These are phyloP conservation scores for Pogonognathellus flavescens DNA, from an alignment of 1,140 invertebrate genomes.

Conservation along the genomic window DNA sequence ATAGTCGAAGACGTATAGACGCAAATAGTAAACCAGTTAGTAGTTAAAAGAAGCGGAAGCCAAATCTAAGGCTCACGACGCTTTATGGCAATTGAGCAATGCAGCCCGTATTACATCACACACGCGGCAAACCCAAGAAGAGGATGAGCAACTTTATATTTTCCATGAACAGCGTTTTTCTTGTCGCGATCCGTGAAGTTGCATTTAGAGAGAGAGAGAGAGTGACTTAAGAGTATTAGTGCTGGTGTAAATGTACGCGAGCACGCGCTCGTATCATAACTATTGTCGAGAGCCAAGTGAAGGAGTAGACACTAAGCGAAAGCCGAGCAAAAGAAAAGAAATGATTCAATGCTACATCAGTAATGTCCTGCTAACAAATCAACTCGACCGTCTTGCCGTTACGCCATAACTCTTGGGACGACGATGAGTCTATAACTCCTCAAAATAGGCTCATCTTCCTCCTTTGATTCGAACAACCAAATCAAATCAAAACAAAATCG, in stretches of 20 bases:
- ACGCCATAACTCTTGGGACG: slow-evolving; percentile 18
- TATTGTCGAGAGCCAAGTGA: no score
- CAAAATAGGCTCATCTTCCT: slow-evolving; percentile 40
- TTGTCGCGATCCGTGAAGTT: background rate
- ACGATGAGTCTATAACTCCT: slow-evolving; percentile 41
- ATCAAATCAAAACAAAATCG: slow-evolving; percentile 43
- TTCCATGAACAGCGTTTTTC: slow-evolving; percentile 23
- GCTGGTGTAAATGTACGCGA: no score
- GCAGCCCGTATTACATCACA: slow-evolving; percentile 9
- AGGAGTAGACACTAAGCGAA: background rate
- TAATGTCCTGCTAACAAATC: slow-evolving; percentile 47
- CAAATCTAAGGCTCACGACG: slow-evolving; percentile 18
- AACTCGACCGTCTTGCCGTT: slow-evolving; percentile 7
- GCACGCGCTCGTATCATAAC: no score
- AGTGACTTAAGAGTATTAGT: no score
- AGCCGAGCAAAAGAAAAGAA: slow-evolving; percentile 22
- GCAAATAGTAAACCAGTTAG: no score
- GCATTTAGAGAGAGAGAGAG: no score
- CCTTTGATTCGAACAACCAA: slow-evolving; percentile 28
- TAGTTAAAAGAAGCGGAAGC: background rate
- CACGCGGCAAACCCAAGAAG: background rate
- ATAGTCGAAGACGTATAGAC: no score
- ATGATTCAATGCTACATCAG: slow-evolving; percentile 27
- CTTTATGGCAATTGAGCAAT: slow-evolving; percentile 23
- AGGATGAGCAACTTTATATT: slow-evolving; percentile 26